Conservation (phyloP, 2,888 invertebrate species). For the Nebria brevicollis region DNA sequence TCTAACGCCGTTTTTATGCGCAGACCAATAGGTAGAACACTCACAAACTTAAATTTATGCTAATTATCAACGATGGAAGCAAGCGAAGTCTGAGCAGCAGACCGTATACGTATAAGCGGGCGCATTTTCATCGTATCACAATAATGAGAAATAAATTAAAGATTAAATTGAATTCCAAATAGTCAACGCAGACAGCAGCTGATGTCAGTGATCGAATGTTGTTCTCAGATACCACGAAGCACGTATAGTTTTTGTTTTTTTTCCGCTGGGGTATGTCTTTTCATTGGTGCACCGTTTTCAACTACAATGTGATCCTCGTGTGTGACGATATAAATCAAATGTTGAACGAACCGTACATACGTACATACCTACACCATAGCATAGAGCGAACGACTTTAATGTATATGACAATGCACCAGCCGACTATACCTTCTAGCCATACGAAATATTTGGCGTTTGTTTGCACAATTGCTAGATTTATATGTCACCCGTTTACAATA, state of each 20-base stretch:
- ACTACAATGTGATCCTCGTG: conserved; percentile 38
- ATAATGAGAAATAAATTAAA: conserved; percentile 45
- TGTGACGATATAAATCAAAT: conserved; percentile 35
- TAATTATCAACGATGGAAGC: conserved; percentile 22
- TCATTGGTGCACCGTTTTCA: conserved; percentile 14
- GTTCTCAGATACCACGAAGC: conserved; percentile 8
- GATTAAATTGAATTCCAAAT: conserved; percentile 45
- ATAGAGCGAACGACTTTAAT: background rate
- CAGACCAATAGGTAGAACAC: background rate
- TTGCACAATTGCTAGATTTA: conserved; percentile 1
- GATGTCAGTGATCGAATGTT: conserved; percentile 3
- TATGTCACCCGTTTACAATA: background rate
- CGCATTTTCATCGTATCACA: conserved; percentile 36
- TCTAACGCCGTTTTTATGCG: conserved; percentile 43
- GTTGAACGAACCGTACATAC: conserved; percentile 16
- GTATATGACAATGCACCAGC: background rate
- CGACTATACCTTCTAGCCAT: background rate
- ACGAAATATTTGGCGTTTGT: conserved; percentile 1
- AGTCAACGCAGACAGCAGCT: background rate
- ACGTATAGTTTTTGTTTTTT: background rate
- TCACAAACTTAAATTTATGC: conserved; percentile 27
- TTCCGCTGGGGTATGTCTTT: conserved; percentile 18
- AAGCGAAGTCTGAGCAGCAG: background rate
- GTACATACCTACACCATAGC: background rate
- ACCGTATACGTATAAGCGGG: conserved; percentile 28